Base-by-base conservation (phyloP, 1,140 invertebrate species). In the Drosophila funebris region DNA sequence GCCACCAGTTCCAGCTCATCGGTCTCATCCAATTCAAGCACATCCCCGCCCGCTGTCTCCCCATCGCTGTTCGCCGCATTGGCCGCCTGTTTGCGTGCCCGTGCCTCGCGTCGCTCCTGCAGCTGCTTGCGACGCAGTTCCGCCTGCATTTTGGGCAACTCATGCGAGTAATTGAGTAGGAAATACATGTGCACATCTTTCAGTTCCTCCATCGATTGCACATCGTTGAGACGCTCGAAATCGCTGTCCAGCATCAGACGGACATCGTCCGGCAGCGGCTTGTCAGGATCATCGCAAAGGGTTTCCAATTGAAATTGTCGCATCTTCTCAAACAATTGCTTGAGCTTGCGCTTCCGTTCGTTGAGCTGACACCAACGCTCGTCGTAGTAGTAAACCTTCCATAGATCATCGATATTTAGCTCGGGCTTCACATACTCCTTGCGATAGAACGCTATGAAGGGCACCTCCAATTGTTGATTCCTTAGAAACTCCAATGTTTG, bases 361-460 rank as follows among this genome's bases (percentile, higher is more conserved):
- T 95, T 94, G 27, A 99, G 91, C 90, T 98, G 97, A 90, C 97
- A 99, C 98, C 98, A 99, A 93, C 96, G 98, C 36, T 97, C 98
- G 93, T 99, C 98, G 91, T 94, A 98, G 79, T 97, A 96, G 91
- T 98, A 99, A 1, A 99, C 96, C 90, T 96, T 97, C 99, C 99
- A 99, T 1, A 99, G 92, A 91, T 99, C 98, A 84, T 98, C 97
- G 16, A 99, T 98, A 61, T 96, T 97, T 7, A 99, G 92, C 80
- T 99, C 98, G 0, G 98, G 97, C 80, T 97, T 95, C 0, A 99
- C 97, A 90, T 99, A 98, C 92, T 99, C 99, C 92, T 99, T 99
- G 20, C 99, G 94, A 88, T 99, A 99, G 91, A 99, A 99, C 0
- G 98, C 97, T 79, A 99, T 99, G 89, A 99, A 99, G 0, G 99